phyloP scores from a whole-genome alignment of 2,888 invertebrate species.

The Frankliniella fusca region DNA sequence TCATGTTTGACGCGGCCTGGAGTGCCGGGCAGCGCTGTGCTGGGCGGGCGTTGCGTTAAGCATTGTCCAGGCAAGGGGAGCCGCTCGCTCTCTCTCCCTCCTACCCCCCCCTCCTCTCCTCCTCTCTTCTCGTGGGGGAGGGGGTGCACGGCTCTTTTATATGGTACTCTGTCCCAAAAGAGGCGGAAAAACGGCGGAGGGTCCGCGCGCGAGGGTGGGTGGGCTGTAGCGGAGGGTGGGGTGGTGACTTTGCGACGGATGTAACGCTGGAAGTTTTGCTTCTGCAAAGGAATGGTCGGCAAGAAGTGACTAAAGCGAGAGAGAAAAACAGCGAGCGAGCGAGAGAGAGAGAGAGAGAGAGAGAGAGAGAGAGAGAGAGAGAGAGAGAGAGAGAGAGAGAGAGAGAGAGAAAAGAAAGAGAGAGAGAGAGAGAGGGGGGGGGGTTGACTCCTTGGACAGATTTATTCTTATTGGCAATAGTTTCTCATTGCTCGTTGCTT shows the following conservation, averaged over 20 bases:
- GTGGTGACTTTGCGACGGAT: background rate
- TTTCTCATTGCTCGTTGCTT: background rate
- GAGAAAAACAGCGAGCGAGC: too few species aligned
- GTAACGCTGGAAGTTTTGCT: background rate
- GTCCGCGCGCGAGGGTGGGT: background rate
- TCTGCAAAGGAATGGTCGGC: too few species aligned
- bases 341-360: background rate
- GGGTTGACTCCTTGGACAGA: background rate
- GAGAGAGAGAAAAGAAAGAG: background rate
- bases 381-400: too few species aligned
- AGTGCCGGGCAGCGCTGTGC: background rate
- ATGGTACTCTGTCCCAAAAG: background rate
- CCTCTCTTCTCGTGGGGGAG: background rate
- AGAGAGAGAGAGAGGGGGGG: background rate
- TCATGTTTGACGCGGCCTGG: constrained; percentile 7
- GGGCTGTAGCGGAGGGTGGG: background rate
- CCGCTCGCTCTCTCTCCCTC: background rate
- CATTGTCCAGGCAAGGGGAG: background rate
- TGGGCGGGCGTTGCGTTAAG: background rate
- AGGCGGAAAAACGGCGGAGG: constrained; percentile 6
- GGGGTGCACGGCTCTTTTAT: background rate
- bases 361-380: background rate
- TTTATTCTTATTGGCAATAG: background rate
- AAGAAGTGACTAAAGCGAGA: background rate
- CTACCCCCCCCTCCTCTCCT: background rate